Percentiles rank a stretch among this genome's conserved stretches.
phyloP scores from a whole-genome alignment of 2,113 vertebrate genomes.

The Micronycteris hirsuta region DNA sequence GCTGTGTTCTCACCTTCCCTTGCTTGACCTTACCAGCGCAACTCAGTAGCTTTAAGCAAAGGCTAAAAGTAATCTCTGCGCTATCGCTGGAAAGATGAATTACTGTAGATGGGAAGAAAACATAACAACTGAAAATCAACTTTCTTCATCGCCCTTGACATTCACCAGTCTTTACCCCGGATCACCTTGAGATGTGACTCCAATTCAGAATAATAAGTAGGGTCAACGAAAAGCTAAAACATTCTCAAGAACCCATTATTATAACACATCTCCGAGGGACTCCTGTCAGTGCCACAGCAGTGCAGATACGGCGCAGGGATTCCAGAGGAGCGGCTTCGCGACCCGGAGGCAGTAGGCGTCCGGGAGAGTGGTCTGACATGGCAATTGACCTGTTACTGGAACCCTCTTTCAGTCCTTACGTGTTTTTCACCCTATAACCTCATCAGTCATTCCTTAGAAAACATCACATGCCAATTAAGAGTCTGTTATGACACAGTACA shows the following conservation, averaged over 20 bases:
- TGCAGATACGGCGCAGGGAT: constrained; percentile 54
- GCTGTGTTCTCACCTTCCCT: neutral
- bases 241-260: constrained; percentile 70
- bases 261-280: constrained; percentile 59
- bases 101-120: constrained; percentile 40
- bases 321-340: constrained; percentile 21
- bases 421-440: neutral
- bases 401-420: neutral
- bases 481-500: neutral
- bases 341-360: neutral
- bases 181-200: constrained; percentile 74
- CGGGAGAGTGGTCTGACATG: neutral
- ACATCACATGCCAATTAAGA: neutral
- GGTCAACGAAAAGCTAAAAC: constrained; percentile 71
- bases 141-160: constrained; percentile 63
- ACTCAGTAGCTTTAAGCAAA: constrained; percentile 45
- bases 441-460: constrained; percentile 27
- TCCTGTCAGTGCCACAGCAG: constrained; percentile 22
- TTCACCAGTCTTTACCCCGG: constrained; percentile 51
- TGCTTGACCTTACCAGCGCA: constrained; percentile 38
- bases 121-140: constrained; percentile 58
- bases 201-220: constrained; percentile 70
- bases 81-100: constrained; percentile 38
- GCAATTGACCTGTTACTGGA: neutral
- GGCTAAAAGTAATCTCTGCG: constrained; percentile 32